A percentile compares a stretch with the other conserved stretches of the same genome.
Conservation (phyloP, 2,888 invertebrate genomes). For the Monoplex corrugatus region DNA sequence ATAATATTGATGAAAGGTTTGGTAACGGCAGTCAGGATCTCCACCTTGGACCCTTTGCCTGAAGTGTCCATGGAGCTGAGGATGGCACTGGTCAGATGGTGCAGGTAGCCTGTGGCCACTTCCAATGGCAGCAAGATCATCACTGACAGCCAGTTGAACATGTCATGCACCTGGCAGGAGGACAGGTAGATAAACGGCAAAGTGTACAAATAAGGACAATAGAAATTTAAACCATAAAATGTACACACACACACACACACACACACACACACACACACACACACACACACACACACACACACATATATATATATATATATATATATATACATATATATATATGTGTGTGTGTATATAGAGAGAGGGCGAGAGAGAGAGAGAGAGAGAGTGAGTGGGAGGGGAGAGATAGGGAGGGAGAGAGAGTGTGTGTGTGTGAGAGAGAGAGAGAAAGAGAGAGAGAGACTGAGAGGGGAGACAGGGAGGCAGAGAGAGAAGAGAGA, state of each 20-base stretch:
- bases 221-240: no score
- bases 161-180: constrained; percentile 82
- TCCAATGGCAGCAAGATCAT: constrained; percentile 83
- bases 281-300: neutral
- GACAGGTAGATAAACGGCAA: neutral
- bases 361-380: no score
- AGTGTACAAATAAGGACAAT: no score
- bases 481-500: no score
- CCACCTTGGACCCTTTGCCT: constrained; percentile 64
- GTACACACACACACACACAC: neutral
- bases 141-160: constrained; percentile 84
- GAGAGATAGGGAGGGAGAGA: no score
- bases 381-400: no score
- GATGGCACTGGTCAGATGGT: constrained; percentile 77
- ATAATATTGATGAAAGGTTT: constrained; percentile 82
- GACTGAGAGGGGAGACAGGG: no score
- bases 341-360: no score
- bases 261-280: neutral
- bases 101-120: constrained; percentile 70
- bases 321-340: no score
- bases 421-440: no score
- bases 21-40: constrained; percentile 82
- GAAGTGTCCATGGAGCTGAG: constrained; percentile 70
- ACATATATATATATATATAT: neutral
- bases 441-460: no score